phyloP scores from a whole-genome alignment of 92 coral and sea anemone species.

The Virgularia gustaviana region DNA sequence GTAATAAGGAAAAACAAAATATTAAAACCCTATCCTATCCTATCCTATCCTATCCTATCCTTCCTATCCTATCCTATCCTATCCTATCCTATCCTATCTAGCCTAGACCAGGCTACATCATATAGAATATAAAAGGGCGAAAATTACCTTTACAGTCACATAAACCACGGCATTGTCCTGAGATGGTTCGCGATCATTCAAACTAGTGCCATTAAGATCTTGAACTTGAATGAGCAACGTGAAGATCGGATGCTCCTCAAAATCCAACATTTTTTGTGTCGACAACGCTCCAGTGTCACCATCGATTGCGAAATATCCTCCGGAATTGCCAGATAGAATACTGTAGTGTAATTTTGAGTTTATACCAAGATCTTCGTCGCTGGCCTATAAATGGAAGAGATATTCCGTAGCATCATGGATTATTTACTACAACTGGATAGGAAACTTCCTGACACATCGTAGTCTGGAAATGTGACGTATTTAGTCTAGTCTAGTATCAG shows the following conservation, averaged over 20 bases:
- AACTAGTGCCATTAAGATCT: constrained; percentile 83
- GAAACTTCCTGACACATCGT: no score
- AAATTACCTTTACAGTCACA: constrained; percentile 76
- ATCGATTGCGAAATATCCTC: constrained; percentile 61
- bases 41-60: no score
- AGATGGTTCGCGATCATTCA: constrained; percentile 65
- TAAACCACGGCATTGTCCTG: constrained; percentile 76
- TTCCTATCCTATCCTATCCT: no score
- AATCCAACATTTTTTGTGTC: constrained; percentile 65
- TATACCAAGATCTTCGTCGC: constrained; percentile 72
- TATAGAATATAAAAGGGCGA: neutral
- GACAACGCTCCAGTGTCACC: constrained; percentile 65
- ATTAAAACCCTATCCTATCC: no score
- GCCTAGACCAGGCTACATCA: neutral
- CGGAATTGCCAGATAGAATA: constrained; percentile 69
- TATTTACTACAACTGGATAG: no score
- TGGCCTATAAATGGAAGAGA: constrained; percentile 56
- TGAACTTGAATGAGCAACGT: constrained; percentile 66
- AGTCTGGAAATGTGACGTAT: no score
- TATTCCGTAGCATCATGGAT: neutral
- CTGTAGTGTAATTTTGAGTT: constrained; percentile 70
- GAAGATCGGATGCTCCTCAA: constrained; percentile 57
- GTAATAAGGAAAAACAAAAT: no score
- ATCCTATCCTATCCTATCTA: no score
- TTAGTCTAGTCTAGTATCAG: no score